These are phyloP conservation scores for Hypanus sabinus DNA, from an alignment of 2,113 vertebrate genomes.

Conservation along the genomic window DNA sequence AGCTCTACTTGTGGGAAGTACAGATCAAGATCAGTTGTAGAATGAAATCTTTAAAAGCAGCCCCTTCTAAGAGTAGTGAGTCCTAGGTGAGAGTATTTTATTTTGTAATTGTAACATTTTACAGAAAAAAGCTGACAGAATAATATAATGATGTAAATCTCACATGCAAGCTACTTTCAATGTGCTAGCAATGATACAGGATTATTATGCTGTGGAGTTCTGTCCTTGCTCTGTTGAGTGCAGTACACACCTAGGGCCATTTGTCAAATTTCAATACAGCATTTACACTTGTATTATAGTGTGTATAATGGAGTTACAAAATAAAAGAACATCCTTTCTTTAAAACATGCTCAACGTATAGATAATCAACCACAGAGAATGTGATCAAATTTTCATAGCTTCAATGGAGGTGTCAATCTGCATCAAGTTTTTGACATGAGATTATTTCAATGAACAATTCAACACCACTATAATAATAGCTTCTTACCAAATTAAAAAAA, in stretches of 20 bases:
- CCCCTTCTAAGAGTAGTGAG: neutral
- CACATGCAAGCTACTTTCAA: neutral
- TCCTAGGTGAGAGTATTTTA: neutral
- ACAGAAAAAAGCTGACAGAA: neutral
- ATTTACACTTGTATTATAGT: neutral
- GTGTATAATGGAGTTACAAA: neutral
- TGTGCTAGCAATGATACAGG: neutral
- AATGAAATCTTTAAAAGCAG: neutral
- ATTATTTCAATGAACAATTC: neutral
- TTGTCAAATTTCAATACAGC: neutral
- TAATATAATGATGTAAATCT: neutral
- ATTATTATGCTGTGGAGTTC: neutral
- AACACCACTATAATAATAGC: neutral
- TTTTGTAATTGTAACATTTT: neutral
- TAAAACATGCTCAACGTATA: neutral
- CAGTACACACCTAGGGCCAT: neutral
- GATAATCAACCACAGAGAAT: conserved; percentile 1
- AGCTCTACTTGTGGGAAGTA: neutral
- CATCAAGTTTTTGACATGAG: neutral
- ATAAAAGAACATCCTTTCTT: neutral
- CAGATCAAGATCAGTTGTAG: neutral
- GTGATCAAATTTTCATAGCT: neutral
- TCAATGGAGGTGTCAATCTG: neutral
- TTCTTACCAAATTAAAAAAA: neutral
- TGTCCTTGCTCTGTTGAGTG: neutral